Evolutionary conservation across 1,140 invertebrate genomes (phyloP).

Genomic region (Chionoecetes opilio): DNA sequence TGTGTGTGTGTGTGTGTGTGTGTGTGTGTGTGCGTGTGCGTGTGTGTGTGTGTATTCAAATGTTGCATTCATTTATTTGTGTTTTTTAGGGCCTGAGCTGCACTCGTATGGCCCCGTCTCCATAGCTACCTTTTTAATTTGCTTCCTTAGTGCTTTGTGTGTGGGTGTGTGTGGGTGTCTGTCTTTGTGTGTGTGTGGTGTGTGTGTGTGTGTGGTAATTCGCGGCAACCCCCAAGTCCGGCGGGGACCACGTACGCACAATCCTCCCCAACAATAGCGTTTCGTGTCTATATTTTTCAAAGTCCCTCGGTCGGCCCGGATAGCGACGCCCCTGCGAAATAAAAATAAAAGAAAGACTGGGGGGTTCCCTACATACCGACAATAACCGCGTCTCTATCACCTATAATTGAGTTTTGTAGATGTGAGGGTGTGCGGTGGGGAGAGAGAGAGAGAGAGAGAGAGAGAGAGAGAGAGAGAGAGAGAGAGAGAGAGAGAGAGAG

Average conservation of each 20-base stretch:
- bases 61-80: too few species aligned
- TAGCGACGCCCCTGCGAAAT: not conserved
- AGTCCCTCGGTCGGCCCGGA: not conserved
- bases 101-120: too few species aligned
- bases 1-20: too few species aligned
- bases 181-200: too few species aligned
- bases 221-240: too few species aligned
- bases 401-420: constrained; percentile 22
- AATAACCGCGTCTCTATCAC: constrained; percentile 17
- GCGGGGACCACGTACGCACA: not conserved
- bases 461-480: not conserved
- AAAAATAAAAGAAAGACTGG: constrained; percentile 22
- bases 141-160: too few species aligned
- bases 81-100: too few species aligned
- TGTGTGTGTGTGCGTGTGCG: too few species aligned
- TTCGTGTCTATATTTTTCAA: not conserved
- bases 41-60: too few species aligned
- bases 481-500: not conserved
- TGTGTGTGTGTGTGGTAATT: too few species aligned
- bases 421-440: not conserved
- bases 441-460: constrained; percentile 14
- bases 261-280: constrained; percentile 16
- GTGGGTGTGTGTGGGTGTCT: too few species aligned
- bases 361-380: constrained; percentile 15
- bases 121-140: too few species aligned